These are phyloP conservation scores for Sphaerophoria taeniata DNA, from an alignment of 2,888 invertebrate genomes.

Conservation along the genomic window DNA sequence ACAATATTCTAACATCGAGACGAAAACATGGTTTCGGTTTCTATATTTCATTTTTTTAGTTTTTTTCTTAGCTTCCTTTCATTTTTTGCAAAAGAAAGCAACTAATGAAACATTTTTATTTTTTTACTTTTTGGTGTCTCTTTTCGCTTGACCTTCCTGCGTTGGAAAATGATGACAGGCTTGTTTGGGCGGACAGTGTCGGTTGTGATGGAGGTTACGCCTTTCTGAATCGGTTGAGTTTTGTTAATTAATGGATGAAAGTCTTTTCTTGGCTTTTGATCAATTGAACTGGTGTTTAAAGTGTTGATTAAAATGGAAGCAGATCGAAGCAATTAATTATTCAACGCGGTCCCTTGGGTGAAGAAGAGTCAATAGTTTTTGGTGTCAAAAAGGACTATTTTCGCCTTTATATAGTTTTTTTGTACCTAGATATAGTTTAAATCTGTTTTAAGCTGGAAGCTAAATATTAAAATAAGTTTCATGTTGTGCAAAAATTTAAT, in stretches of 20 bases:
- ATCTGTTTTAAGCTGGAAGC: too few relatives aligned
- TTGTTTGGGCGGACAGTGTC: background rate
- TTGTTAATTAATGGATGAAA: conserved; percentile 53
- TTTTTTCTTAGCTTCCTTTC: conserved; percentile 3
- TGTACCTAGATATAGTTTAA: too few relatives aligned
- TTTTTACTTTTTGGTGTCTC: background rate
- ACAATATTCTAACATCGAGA: conserved; percentile 35
- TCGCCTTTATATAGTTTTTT: too few relatives aligned
- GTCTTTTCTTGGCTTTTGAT: conserved; percentile 2
- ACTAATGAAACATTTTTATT: conserved; percentile 60
- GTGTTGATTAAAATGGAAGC: conserved; percentile 6
- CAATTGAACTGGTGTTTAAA: conserved; percentile 45
- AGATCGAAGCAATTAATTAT: conserved; percentile 29
- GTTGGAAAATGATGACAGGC: conserved; percentile 39
- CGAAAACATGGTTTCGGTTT: conserved; percentile 11
- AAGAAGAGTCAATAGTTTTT: background rate
- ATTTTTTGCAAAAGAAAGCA: background rate
- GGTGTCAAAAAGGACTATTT: background rate
- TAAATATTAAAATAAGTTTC: too few relatives aligned
- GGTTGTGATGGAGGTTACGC: conserved; percentile 41
- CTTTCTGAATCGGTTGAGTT: conserved; percentile 18
- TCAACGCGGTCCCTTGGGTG: background rate
- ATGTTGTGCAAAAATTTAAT: too few relatives aligned
- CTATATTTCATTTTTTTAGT: background rate
- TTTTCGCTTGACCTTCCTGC: conserved; percentile 66